phyloP scores from a whole-genome alignment of 2,797 vertebrate genomes.

The Galagoides demidoff region DNA sequence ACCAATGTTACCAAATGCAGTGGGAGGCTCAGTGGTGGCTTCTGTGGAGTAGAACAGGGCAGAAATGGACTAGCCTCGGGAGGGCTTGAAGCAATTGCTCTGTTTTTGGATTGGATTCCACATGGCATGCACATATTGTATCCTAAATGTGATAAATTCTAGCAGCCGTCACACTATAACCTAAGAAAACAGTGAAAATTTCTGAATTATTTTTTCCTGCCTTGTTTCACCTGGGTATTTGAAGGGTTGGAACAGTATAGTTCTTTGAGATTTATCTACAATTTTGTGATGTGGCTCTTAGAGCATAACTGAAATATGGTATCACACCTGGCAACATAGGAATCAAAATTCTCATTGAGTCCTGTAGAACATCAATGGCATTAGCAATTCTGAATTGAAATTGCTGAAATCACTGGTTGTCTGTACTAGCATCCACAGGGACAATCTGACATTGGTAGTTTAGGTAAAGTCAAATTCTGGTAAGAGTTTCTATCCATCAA shows the following conservation, averaged over 20 bases:
- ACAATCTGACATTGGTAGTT: neutral
- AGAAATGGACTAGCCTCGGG: neutral
- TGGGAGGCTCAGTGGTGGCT: neutral
- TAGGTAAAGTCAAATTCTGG: neutral
- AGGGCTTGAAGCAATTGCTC: neutral
- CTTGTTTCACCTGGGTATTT: neutral
- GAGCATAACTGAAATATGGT: neutral
- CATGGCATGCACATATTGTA: conserved; percentile 2
- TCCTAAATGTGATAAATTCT: neutral
- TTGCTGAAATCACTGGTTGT: neutral
- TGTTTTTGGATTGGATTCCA: neutral
- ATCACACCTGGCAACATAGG: neutral
- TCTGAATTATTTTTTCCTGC: neutral
- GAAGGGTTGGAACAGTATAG: neutral
- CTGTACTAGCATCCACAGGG: neutral
- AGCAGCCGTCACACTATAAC: neutral
- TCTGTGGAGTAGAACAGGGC: neutral
- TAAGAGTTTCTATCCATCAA: neutral
- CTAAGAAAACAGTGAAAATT: neutral
- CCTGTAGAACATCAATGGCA: neutral
- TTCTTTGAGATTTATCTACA: neutral
- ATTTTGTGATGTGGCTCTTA: neutral
- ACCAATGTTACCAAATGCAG: neutral
- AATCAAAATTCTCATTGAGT: neutral
- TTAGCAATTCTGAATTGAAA: neutral